Conservation (phyloP, 2,888 invertebrate species). For the Thecophora atra region DNA sequence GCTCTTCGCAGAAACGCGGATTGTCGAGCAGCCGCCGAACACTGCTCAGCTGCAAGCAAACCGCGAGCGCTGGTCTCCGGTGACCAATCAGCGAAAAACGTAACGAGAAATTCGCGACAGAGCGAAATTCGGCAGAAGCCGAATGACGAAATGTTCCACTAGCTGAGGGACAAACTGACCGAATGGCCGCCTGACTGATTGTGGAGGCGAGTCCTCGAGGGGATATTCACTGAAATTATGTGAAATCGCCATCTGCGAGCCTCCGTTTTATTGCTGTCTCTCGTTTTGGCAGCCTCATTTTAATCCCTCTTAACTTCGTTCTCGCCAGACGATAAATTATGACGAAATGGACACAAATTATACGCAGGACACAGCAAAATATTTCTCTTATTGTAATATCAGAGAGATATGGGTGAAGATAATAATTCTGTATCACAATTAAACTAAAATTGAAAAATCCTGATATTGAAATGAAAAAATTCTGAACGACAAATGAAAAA, state of each 20-base stretch:
- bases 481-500: no score
- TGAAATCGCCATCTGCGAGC: constrained; percentile 41
- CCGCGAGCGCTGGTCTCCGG: neutral
- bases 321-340: constrained; percentile 40
- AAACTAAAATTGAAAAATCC: no score
- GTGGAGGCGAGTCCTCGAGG: neutral
- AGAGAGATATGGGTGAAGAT: constrained; percentile 26
- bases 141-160: neutral
- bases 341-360: constrained; percentile 41
- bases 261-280: neutral
- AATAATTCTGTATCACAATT: no score
- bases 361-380: constrained; percentile 42
- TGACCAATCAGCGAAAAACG: neutral
- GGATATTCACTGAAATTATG: constrained; percentile 28
- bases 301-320: neutral
- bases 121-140: neutral
- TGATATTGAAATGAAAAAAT: no score
- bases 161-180: no score
- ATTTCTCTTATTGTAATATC: constrained; percentile 37
- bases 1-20: constrained; percentile 36
- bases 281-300: neutral
- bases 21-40: neutral
- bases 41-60: no score
- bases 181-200: neutral
- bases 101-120: neutral